Evolutionary conservation across 2,113 vertebrate genomes (phyloP).

Genomic region (Nibea albiflora): DNA sequence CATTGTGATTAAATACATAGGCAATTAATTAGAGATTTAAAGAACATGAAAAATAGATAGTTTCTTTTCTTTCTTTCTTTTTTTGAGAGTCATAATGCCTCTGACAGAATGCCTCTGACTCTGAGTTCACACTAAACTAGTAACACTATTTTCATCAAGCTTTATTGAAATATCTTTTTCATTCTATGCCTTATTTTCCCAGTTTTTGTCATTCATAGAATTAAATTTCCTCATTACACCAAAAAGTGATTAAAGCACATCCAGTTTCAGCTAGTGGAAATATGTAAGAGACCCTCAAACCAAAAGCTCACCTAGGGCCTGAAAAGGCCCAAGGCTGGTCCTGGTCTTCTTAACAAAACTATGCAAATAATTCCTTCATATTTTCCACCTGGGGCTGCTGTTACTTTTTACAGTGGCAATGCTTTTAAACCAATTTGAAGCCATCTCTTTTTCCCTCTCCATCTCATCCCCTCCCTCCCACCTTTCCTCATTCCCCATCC

Average conservation of each 20-base stretch:
- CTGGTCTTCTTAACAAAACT: constrained; percentile 39
- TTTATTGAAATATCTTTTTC: background rate
- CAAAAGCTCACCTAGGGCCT: background rate
- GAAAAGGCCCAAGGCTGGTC: constrained; percentile 14
- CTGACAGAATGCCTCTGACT: too few species aligned
- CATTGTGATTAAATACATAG: background rate
- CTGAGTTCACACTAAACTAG: background rate
- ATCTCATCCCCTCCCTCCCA: constrained; percentile 55
- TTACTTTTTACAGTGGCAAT: constrained; percentile 70
- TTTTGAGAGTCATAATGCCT: too few species aligned
- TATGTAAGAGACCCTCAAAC: background rate
- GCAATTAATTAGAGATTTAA: background rate
- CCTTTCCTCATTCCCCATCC: constrained; percentile 65
- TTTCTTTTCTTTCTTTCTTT: background rate
- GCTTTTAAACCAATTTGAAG: constrained; percentile 76
- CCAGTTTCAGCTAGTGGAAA: constrained; percentile 2
- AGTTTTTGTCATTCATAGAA: background rate
- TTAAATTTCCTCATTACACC: background rate
- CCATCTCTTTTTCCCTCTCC: constrained; percentile 51
- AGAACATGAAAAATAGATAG: background rate
- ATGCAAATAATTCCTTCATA: constrained; percentile 46
- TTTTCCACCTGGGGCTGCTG: constrained; percentile 37
- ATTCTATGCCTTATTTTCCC: background rate
- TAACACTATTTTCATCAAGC: background rate
- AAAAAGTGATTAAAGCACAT: constrained; percentile 12